Evolutionary conservation across 1,140 invertebrate genomes (phyloP).

Genomic region (Stegodyphus dumicola): DNA sequence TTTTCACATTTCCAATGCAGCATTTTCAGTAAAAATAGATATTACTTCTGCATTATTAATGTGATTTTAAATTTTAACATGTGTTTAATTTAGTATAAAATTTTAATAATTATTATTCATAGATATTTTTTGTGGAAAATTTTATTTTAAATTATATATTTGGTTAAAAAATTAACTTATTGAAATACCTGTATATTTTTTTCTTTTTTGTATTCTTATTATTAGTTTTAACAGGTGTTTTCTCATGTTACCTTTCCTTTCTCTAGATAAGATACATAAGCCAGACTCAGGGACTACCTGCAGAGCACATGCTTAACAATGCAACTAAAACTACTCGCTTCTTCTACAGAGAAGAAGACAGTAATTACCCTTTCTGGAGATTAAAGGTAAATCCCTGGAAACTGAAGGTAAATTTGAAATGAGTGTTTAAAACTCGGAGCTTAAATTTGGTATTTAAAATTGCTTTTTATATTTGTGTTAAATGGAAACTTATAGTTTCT

Average conservation of each 20-base stretch:
- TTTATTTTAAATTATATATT: too few species aligned
- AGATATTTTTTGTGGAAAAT: too few species aligned
- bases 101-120: too few species aligned
- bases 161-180: too few species aligned
- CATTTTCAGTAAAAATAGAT: too few species aligned
- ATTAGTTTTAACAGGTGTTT: constrained; percentile 89
- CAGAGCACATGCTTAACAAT: constrained; percentile 98
- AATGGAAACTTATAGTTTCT: too few species aligned
- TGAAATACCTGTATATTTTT: too few species aligned
- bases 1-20: too few species aligned
- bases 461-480: too few species aligned
- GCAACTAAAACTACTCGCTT: constrained; percentile 99
- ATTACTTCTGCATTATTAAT: too few species aligned
- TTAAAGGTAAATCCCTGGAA: constrained; percentile 75
- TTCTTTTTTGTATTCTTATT: background rate
- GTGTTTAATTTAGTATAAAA: too few species aligned
- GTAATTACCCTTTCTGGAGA: constrained; percentile 97
- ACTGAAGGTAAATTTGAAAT: background rate
- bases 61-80: too few species aligned
- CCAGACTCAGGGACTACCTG: constrained; percentile 93
- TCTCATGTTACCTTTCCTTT: background rate
- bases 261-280: constrained; percentile 87
- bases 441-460: background rate
- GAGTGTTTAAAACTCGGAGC: background rate
- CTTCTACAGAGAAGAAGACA: constrained; percentile 96